A percentile compares a stretch with the other conserved stretches of the same genome.
These are phyloP conservation scores for Leucosticte australis DNA, from an alignment of 2,113 vertebrate genomes.

Conservation along the genomic window DNA sequence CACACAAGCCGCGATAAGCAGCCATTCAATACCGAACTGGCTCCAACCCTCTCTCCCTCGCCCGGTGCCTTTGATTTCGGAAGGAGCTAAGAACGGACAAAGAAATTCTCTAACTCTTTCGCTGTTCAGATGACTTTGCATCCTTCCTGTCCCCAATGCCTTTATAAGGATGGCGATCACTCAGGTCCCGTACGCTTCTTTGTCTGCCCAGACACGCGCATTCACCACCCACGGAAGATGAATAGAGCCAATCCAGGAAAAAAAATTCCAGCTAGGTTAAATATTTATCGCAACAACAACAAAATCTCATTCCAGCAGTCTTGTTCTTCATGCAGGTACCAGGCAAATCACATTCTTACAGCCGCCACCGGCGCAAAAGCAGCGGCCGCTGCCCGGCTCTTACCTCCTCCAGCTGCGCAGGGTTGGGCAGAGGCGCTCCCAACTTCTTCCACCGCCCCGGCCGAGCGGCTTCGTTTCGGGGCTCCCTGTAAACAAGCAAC, in stretches of 20 bases:
- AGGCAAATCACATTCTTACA: not conserved
- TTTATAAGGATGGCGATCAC: conserved; percentile 25
- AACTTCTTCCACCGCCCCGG: not conserved
- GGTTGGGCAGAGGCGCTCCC: conserved; percentile 14
- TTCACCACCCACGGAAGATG: conserved; percentile 46
- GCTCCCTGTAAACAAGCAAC: conserved; percentile 73
- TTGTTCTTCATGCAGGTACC: not conserved
- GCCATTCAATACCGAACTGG: not conserved
- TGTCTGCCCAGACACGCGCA: conserved; percentile 67
- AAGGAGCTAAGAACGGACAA: conserved; percentile 40
- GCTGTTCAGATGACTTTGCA: conserved; percentile 33
- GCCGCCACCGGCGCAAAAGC: not conserved
- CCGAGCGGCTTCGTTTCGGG: conserved; percentile 35
- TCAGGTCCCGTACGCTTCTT: conserved; percentile 57
- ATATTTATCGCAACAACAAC: conserved; percentile 69
- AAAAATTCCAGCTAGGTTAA: conserved; percentile 62
- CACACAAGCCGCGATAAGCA: not conserved
- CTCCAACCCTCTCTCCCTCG: not conserved
- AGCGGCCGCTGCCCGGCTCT: not conserved
- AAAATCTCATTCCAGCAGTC: not conserved
- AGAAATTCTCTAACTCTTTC: conserved; percentile 44
- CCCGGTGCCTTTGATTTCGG: conserved; percentile 16
- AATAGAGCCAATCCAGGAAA: conserved; percentile 20
- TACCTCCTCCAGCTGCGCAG: conserved; percentile 67
- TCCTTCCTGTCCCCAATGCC: conserved; percentile 39